These are phyloP conservation scores for Coremacera marginata DNA, from an alignment of 2,888 invertebrate species.

Conservation along the genomic window DNA sequence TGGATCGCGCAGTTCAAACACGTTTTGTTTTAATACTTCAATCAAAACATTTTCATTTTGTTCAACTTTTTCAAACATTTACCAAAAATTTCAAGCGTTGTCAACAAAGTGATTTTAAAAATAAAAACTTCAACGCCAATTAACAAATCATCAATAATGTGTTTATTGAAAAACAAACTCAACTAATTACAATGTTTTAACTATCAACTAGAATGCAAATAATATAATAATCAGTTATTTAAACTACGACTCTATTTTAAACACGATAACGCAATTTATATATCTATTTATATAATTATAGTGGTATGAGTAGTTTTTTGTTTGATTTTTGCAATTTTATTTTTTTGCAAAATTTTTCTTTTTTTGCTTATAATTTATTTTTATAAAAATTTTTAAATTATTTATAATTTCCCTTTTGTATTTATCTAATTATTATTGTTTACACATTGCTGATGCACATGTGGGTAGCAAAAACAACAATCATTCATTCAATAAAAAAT, in stretches of 20 bases:
- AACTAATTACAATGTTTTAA: slow-evolving; percentile 20
- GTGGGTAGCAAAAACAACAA: background rate
- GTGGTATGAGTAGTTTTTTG: slow-evolving; percentile 22
- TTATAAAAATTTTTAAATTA: slow-evolving; percentile 9
- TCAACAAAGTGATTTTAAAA: no score
- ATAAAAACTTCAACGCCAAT: no score
- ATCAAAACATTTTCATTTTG: no score
- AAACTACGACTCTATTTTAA: slow-evolving; percentile 20
- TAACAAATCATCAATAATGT: background rate
- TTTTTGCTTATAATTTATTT: slow-evolving; percentile 8
- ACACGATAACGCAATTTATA: slow-evolving; percentile 19
- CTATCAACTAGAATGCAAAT: slow-evolving; percentile 21
- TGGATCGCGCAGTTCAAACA: no score
- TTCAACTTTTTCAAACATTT: no score
- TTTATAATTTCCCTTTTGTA: slow-evolving; percentile 14
- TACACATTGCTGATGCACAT: background rate
- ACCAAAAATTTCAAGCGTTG: no score
- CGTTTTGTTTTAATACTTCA: no score
- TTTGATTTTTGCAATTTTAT: background rate
- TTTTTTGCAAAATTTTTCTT: background rate
- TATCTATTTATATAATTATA: slow-evolving; percentile 21
- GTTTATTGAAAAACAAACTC: slow-evolving; percentile 26
- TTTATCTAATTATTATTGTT: slow-evolving; percentile 11
- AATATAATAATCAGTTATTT: slow-evolving; percentile 22
- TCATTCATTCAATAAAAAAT: background rate